phyloP scores from a whole-genome alignment of 2,113 vertebrate genomes.

The Alligator mississippiensis region DNA sequence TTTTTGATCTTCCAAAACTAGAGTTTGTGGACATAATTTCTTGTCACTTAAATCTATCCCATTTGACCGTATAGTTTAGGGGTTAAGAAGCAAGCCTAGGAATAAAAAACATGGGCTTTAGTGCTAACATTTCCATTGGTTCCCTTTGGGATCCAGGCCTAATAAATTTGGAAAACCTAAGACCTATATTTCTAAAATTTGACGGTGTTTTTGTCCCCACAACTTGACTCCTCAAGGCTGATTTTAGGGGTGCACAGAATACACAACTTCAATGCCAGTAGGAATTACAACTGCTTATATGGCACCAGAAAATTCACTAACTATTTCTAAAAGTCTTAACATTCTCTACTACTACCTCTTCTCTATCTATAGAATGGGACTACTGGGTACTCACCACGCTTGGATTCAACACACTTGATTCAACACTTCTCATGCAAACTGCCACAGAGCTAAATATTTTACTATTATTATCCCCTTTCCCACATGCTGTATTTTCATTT shows the following conservation, averaged over 20 bases:
- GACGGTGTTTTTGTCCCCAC: not conserved
- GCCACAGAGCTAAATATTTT: not conserved
- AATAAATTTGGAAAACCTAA: not conserved
- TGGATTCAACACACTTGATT: not conserved
- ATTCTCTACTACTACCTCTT: not conserved
- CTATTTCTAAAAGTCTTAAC: not conserved
- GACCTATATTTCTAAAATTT: not conserved
- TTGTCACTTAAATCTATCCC: not conserved
- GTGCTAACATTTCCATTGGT: not conserved
- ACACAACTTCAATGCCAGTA: not conserved
- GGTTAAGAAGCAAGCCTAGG: not conserved
- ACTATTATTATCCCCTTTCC: not conserved
- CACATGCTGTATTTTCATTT: no score
- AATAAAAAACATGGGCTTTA: not conserved
- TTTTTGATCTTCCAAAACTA: not conserved
- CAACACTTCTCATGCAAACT: not conserved
- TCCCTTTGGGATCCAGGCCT: not conserved
- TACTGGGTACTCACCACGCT: not conserved
- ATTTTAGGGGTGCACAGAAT: not conserved
- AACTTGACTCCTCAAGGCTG: not conserved
- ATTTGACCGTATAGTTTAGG: not conserved
- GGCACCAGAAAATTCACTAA: not conserved
- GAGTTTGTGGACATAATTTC: not conserved
- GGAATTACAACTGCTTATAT: not conserved
- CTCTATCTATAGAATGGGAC: not conserved